Evolutionary conservation across 2,888 invertebrate genomes (phyloP), one percentile per base, ranked within the genome.

Genomic region (Marasmarcha lunaedactyla): DNA sequence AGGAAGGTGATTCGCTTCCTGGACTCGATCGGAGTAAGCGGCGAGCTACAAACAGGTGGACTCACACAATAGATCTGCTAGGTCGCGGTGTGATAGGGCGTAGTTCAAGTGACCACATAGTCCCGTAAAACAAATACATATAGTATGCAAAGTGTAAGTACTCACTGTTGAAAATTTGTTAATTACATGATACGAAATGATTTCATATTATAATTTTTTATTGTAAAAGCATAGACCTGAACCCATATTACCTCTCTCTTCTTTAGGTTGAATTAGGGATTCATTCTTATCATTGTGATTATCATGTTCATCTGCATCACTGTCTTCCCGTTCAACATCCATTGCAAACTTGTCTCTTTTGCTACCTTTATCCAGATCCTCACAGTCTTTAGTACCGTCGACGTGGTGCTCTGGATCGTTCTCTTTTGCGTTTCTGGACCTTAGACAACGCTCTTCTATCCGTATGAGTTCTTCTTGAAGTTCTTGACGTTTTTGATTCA

Each of bases 401-500:
- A 41, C 40, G n/a, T 46, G 45, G 7, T 45, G 37, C 20, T 52
- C 47, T 1, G 67, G 71, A n/a, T 71, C 56, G 20, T 76, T 73
- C 50, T 78, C 77, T 38, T 74, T 64, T 1, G 71, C 70, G 0
- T 55, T 63, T 30, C 69, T 54, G 1, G 59, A 54, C 5, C 81
- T 62, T 1, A 73, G 61, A 39, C 78, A 76, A 14, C 72, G 83
- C 48, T 85, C 74, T 44, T 90, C 90, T 65, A 91, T 88, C 45
- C 86, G 83, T 45, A 81, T 78, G 12, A 91, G 63, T 57, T 91
- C 90, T 4, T 87, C 86, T 54, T 88, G 86, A 0, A 91, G 78
- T 51, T 87, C 86, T 43, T 84, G 76, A 2, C 88, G 84, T 54
- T 88, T 89, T 51, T 85, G 86, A 37, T 84, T 84, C 59, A 91